Evolutionary conservation across 2,797 vertebrate species (phyloP), one percentile per base, ranked within the genome.

Genomic region (Selene dorsalis): DNA sequence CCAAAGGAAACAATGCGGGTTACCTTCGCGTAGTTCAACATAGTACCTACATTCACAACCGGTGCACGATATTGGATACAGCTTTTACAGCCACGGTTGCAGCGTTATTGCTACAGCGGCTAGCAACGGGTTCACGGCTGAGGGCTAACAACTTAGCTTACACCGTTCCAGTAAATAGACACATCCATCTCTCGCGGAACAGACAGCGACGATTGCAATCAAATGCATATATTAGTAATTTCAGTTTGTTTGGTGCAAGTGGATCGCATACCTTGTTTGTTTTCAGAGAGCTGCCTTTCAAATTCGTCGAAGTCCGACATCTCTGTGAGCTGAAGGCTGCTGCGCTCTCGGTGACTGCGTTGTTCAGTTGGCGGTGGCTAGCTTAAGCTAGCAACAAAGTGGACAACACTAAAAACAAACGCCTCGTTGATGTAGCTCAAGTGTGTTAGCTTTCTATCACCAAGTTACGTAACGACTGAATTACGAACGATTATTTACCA

Each of bases 261-360:
- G 4, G 6, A 22, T 38, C 0, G n/a, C 47, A 89, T 91, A 96
- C 96, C 96, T 94, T 97, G 96, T 71, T 97, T 97, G 86, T 97
- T 97, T 91, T 97, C 96, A 68, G 95, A 96, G 39, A 97, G 94
- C 87, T 97, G 96, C 84, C 96, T 95, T 90, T 97, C 96, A 75
- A 97, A 97, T 91, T 97, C 96, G 91, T 97, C 96, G 92, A 96
- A 97, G 89, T 97, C 96, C 87, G 96, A 97, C 96, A 97, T 97
- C 85, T 89, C 93, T 73, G 80, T 55, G 62, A 12, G 52, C 60
- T 45, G 77, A 52, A 59, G 76, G 68, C 79, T 77, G 30, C 60
- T 76, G 62, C 67, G 69, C 84, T 71, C 43, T 82, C 79, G 14
- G 73, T 48, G 82, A 81, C 77, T 92, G 91, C 87, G 90, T 90